Evolutionary conservation across 2,113 vertebrate genomes (phyloP).

Genomic region (Trematocara marginatum): DNA sequence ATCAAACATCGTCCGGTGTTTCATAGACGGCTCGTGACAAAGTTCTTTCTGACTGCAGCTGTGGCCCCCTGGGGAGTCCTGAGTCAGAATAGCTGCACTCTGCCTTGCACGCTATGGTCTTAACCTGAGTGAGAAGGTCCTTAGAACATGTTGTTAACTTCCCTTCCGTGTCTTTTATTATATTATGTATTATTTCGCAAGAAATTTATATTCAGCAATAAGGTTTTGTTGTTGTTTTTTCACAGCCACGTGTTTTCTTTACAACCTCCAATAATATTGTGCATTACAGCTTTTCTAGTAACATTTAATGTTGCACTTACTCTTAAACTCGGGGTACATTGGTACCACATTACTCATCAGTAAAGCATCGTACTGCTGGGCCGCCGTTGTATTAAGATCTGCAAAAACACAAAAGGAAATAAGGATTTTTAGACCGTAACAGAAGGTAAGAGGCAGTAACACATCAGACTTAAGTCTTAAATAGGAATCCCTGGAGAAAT

Average conservation of each 20-base stretch:
- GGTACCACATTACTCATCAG: slow-evolving; percentile 86
- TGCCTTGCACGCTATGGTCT: background rate
- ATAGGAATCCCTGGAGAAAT: no score
- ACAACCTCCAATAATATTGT: no score
- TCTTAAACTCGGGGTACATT: slow-evolving; percentile 81
- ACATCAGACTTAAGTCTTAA: no score
- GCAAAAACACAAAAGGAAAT: background rate
- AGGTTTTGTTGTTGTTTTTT: background rate
- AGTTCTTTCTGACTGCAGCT: background rate
- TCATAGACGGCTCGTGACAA: fast-evolving
- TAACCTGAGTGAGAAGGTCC: no score
- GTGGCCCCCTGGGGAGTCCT: background rate
- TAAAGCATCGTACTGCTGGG: slow-evolving; percentile 80
- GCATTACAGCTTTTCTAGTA: background rate
- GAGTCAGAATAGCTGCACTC: background rate
- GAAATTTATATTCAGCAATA: background rate
- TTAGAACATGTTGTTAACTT: background rate
- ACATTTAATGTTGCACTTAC: slow-evolving; percentile 65
- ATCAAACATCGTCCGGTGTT: background rate
- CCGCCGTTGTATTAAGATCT: slow-evolving; percentile 70
- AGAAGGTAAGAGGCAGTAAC: no score
- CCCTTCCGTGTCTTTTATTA: background rate
- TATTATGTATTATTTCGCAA: background rate
- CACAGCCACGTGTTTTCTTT: background rate
- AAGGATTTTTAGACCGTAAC: background rate